A percentile compares a stretch with the other conserved stretches of the same genome.
Evolutionary conservation across 2,797 vertebrate genomes (phyloP).

Genomic region (Liasis olivaceus): DNA sequence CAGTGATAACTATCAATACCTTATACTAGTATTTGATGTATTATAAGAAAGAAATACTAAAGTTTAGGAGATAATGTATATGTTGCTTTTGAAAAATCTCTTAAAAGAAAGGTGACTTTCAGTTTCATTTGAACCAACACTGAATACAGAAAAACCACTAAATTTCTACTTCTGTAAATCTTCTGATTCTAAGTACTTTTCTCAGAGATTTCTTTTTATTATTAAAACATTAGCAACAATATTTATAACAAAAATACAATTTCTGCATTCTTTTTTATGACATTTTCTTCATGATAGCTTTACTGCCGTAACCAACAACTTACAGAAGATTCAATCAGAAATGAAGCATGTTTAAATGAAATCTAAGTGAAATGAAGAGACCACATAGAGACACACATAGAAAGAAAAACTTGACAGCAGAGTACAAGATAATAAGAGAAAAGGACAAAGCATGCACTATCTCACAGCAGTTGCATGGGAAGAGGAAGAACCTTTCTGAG

Average conservation of each 20-base stretch:
- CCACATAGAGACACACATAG: not conserved
- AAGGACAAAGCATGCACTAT: not conserved
- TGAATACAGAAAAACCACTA: not conserved
- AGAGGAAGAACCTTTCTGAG: not conserved
- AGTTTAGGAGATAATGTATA: not conserved
- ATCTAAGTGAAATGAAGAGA: conserved; percentile 10
- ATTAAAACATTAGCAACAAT: not conserved
- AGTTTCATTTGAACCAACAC: not conserved
- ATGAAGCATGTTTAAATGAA: conserved; percentile 18
- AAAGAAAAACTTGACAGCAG: not conserved
- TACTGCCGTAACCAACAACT: not conserved
- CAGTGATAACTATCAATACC: conserved; percentile 42
- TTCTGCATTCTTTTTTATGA: not conserved
- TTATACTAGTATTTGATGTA: conserved; percentile 29
- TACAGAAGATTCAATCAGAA: fast-evolving
- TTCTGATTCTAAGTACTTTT: not conserved
- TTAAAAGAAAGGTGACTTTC: not conserved
- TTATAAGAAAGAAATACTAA: conserved; percentile 33
- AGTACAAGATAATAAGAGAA: conserved; percentile 4
- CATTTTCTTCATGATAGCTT: not conserved
- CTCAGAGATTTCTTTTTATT: not conserved
- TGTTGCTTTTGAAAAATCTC: not conserved
- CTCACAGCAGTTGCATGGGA: not conserved
- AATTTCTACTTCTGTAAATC: not conserved
- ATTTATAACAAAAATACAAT: not conserved